Evolutionary conservation across 2,888 invertebrate genomes (phyloP).

Genomic region (Megastigmus dorsalis): DNA sequence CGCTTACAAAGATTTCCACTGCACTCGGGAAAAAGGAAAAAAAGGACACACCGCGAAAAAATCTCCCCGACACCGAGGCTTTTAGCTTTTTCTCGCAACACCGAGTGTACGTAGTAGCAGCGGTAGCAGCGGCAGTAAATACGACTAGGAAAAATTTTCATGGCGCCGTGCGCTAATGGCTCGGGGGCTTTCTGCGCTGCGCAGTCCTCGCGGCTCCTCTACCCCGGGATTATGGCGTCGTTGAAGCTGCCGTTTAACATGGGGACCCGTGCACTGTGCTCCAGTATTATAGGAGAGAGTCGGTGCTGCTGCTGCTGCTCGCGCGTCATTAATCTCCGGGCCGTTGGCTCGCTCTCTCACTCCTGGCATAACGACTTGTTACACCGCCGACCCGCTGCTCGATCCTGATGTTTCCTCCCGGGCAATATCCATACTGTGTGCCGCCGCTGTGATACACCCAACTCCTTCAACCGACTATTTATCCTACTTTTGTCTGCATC

Average conservation of each 20-base stretch:
- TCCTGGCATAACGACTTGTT: conserved; percentile 7
- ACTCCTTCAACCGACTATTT: too few species aligned
- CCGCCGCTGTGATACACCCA: background rate
- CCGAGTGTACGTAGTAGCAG: too few species aligned
- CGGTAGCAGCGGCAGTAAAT: background rate
- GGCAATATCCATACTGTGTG: background rate
- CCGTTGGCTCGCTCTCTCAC: background rate
- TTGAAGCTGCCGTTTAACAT: conserved; percentile 11
- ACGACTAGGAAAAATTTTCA: conserved; percentile 22
- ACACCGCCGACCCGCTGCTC: background rate
- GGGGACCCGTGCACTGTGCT: background rate
- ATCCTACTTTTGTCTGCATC: too few species aligned
- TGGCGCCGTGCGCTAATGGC: conserved; percentile 20
- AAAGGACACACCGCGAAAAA: too few species aligned
- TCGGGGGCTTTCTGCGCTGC: background rate
- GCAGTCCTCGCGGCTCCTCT: too few species aligned
- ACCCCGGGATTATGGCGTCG: conserved; percentile 25
- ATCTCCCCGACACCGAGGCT: too few species aligned
- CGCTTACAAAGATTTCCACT: too few species aligned
- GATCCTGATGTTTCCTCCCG: background rate
- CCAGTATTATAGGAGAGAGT: too few species aligned
- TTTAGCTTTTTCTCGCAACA: too few species aligned
- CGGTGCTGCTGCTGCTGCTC: background rate
- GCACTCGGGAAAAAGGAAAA: too few species aligned
- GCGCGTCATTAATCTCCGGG: conserved; percentile 27